Evolutionary conservation across 1,140 invertebrate genomes (phyloP).

Genomic region (Archivesica marissinica): DNA sequence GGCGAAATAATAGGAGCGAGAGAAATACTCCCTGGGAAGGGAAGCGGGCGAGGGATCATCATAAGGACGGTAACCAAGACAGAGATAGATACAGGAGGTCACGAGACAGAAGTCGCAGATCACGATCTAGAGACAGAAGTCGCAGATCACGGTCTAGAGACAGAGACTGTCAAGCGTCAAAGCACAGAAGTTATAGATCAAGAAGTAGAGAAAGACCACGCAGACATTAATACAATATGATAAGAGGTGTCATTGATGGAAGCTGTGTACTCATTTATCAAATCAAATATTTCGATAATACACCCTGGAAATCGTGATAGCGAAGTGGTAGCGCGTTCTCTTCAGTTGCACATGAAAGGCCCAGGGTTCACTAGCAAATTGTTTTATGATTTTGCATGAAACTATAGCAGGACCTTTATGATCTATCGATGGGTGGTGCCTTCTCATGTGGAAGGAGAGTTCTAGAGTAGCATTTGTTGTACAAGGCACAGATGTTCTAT

Average conservation of each 20-base stretch:
- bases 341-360: too few species aligned
- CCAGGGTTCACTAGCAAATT: too few species aligned
- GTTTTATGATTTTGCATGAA: too few species aligned
- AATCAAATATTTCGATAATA: too few species aligned
- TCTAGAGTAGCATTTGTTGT: too few species aligned
- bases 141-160: not conserved
- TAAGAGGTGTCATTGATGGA: not conserved
- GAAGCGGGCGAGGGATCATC: not conserved
- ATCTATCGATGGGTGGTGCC: too few species aligned
- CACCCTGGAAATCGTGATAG: too few species aligned
- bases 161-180: not conserved
- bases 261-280: not conserved
- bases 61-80: not conserved
- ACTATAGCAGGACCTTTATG: too few species aligned
- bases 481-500: too few species aligned
- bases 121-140: constrained; percentile 1
- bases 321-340: too few species aligned
- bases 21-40: not conserved
- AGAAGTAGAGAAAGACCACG: constrained; percentile 23
- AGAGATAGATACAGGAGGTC: constrained; percentile 23
- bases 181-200: not conserved
- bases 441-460: too few species aligned
- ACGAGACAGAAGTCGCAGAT: constrained; percentile 23
- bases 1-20: not conserved
- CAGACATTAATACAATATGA: not conserved